Base-by-base conservation (phyloP, 2,113 vertebrate species). In the Numida meleagris region DNA sequence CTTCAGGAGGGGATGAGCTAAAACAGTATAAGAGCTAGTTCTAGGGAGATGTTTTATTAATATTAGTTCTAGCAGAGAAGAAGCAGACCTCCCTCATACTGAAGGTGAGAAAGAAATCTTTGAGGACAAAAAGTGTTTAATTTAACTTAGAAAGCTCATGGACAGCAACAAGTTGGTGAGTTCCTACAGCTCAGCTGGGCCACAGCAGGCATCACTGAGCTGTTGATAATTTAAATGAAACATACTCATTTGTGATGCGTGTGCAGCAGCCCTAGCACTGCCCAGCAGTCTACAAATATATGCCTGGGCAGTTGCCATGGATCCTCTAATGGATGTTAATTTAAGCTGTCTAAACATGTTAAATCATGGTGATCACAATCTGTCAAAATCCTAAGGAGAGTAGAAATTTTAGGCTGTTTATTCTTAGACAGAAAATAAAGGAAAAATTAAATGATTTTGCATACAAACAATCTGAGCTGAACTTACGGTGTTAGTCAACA, bases 271-370 rank as follows among this genome's bases (percentile, higher is more conserved):
- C 48, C 55, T 86, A 43, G 83, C 58, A 50, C 73, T 66, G 45
- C 42, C 10, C 76, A 8, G 31, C 48, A 83, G 51, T 55, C 65
- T 81, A 20, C 4, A 1, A 43, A 46, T 84, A 46, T 9, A 2
- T 78, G 65, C 33, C 40, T 89, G 73, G 80, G 76, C 38, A 67
- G 61, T 81, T 96, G 77, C 83, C 29, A 21, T 90, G 84, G 77
- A 63, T 95, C 68, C 19, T 82, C 18, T 68, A 65, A 57, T 11
- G 48, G 25, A 40, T 76, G 48, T 79, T 86, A 83, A 76, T 79
- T 66, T 55, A 86, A 84, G 24, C 16, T 86, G 46, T 42, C 50
- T 31, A 61, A 89, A 72, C 21, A 10, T 34, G 40, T 74, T 86
- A 20, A 81, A 46, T 84, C 78, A 20, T 7, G 42, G 38, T 89